Evolutionary conservation across 2,113 vertebrate genomes (phyloP), one percentile per base, ranked within the genome.

Genomic region (Argyrosomus japonicus): DNA sequence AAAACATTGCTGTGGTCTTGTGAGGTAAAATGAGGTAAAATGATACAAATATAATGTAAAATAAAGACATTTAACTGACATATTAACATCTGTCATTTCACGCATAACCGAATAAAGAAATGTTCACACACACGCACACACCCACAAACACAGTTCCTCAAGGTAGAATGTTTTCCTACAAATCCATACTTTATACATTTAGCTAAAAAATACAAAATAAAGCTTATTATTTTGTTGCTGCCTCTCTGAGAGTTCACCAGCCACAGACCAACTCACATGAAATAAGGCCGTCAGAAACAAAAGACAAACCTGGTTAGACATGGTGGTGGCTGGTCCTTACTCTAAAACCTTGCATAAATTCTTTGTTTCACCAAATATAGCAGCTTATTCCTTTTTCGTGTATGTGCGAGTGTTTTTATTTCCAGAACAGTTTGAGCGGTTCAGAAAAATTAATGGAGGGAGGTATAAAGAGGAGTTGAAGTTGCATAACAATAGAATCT

Each of bases 21-120:
- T 81, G 81, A 92, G 79, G 85, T 90, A 89, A 91, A 84, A 82
- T 29, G 81, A 92, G 79, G 85, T 90, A 89, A 91, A 84, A 82
- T 36, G 3, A 71, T 78, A 83, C 43, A 69, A 73, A 88, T 68
- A 68, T 7, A 81, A 67, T 14, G 43, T 25, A 88, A 79, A 85
- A 81, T 72, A 74, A 61, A 23, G 4, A 2, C 63, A 54, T 72
- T 21, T 36, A 12, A 82, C 6, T 45, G 64, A 63, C 18, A 84
- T 57, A 78, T 48, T 29, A 29, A 79, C 8, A 70, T 64, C 50
- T 77, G 54, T 19, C 19, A 74, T 47, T 54, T 61, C 21, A 75
- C 62, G 76, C 50, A 32, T 43, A 63, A 57, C 57, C 17, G 57
- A 50, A 56, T 29, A 0, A 50, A 76, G 17, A 40, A 61, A 62